Conservation (phyloP, 2,113 vertebrate species). For the Epinephelus lanceolatus region DNA sequence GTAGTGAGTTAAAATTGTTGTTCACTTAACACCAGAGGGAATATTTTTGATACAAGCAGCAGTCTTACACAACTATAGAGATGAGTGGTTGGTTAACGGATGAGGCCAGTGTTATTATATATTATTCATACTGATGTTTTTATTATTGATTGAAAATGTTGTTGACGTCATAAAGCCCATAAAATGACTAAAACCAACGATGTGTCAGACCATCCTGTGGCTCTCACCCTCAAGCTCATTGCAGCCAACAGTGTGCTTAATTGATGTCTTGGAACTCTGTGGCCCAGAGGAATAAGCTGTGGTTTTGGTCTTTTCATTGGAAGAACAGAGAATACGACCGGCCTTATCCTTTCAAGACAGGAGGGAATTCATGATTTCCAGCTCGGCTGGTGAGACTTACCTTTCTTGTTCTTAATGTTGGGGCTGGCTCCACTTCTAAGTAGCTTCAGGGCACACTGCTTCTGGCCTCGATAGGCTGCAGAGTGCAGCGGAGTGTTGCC, state of each 20-base stretch:
- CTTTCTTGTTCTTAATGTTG: conserved; percentile 91
- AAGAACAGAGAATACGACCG: background rate
- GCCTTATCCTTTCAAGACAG: background rate
- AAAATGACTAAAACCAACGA: too few species aligned
- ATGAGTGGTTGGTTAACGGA: background rate
- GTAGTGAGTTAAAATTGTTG: background rate
- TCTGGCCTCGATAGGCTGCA: conserved; percentile 96
- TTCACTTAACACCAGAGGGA: background rate
- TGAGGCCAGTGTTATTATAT: too few species aligned
- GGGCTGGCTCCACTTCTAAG: conserved; percentile 90
- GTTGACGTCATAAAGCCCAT: background rate
- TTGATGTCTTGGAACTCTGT: background rate
- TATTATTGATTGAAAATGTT: background rate
- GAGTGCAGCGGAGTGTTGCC: conserved; percentile 97
- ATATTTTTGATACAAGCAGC: background rate
- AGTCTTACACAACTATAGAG: background rate
- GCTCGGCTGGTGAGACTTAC: conserved; percentile 71
- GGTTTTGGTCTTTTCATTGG: background rate
- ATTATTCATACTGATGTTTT: background rate
- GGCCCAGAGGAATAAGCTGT: too few species aligned
- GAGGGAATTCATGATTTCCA: background rate
- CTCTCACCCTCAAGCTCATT: too few species aligned
- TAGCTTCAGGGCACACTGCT: conserved; percentile 91
- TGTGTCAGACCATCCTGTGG: too few species aligned
- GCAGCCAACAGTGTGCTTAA: background rate